Evolutionary conservation across 1,140 invertebrate genomes (phyloP).

Genomic region (Glossosoma conforme): DNA sequence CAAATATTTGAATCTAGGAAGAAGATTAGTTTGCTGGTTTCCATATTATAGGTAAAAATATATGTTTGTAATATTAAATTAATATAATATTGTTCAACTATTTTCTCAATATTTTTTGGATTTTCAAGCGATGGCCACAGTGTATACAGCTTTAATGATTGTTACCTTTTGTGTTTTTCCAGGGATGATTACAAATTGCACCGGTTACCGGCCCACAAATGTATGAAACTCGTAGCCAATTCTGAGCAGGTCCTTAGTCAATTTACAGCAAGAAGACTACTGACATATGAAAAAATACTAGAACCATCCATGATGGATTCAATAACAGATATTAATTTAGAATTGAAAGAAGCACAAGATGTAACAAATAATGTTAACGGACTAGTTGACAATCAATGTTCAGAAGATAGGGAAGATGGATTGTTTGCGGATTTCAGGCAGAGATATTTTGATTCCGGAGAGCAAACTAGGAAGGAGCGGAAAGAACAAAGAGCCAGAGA

Average conservation of each 20-base stretch:
- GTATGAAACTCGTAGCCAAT: slow-evolving; percentile 72
- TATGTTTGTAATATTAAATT: slow-evolving; percentile 22
- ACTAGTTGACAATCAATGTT: slow-evolving; percentile 30
- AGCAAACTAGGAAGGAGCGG: slow-evolving; percentile 58
- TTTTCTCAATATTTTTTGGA: slow-evolving; percentile 5
- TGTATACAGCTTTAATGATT: background rate
- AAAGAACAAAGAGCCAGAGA: slow-evolving; percentile 25
- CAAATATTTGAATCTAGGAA: slow-evolving; percentile 66
- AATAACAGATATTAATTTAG: too few species aligned
- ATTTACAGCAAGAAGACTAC: slow-evolving; percentile 72
- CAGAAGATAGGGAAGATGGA: slow-evolving; percentile 36
- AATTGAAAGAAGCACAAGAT: slow-evolving; percentile 39
- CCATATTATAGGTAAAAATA: slow-evolving; percentile 70
- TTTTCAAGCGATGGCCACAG: slow-evolving; percentile 5
- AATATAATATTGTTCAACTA: slow-evolving; percentile 6
- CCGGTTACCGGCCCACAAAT: slow-evolving; percentile 73
- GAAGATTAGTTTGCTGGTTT: slow-evolving; percentile 87
- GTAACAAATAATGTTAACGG: slow-evolving; percentile 27
- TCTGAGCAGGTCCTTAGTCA: slow-evolving; percentile 81
- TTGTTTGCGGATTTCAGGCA: slow-evolving; percentile 52
- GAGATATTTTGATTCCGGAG: slow-evolving; percentile 61
- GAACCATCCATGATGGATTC: slow-evolving; percentile 48
- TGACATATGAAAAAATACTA: slow-evolving; percentile 80
- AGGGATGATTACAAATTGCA: slow-evolving; percentile 71
- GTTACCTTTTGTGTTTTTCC: slow-evolving; percentile 33